Conservation (phyloP, 2,797 vertebrate genomes). For the Oreortyx pictus region DNA sequence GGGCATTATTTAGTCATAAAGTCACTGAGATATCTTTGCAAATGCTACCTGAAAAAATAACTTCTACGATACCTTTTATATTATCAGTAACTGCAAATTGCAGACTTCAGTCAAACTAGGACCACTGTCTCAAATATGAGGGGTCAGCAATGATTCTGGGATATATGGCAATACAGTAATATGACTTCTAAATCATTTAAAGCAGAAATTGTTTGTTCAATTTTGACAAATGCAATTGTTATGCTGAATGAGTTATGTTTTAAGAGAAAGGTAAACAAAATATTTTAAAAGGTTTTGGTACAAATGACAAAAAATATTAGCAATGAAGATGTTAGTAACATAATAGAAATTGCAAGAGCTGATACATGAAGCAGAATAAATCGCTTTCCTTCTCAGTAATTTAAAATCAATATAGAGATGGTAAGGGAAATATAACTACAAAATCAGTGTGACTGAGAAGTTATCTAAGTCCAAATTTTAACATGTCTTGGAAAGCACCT, state of each 20-base stretch:
- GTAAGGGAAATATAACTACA: not conserved
- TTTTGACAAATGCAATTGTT: not conserved
- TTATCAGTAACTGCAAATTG: not conserved
- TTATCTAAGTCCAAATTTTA: not conserved
- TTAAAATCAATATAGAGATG: not conserved
- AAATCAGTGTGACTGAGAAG: not conserved
- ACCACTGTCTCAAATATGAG: not conserved
- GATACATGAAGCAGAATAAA: conserved; percentile 1
- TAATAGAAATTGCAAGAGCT: not conserved
- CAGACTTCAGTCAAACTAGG: not conserved
- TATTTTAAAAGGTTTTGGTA: not conserved
- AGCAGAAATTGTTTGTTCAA: not conserved
- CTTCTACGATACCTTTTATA: not conserved
- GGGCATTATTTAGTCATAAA: not conserved
- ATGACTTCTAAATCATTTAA: not conserved
- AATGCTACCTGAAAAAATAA: not conserved
- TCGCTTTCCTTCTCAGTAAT: not conserved
- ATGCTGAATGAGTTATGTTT: not conserved
- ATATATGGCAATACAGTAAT: not conserved
- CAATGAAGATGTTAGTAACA: not conserved
- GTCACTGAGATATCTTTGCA: not conserved
- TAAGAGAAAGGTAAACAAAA: not conserved
- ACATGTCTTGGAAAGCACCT: not conserved
- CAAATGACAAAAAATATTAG: not conserved
- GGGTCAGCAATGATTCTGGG: not conserved